Conservation (phyloP, 2,888 invertebrate genomes). For the Drosophila mimetica region DNA sequence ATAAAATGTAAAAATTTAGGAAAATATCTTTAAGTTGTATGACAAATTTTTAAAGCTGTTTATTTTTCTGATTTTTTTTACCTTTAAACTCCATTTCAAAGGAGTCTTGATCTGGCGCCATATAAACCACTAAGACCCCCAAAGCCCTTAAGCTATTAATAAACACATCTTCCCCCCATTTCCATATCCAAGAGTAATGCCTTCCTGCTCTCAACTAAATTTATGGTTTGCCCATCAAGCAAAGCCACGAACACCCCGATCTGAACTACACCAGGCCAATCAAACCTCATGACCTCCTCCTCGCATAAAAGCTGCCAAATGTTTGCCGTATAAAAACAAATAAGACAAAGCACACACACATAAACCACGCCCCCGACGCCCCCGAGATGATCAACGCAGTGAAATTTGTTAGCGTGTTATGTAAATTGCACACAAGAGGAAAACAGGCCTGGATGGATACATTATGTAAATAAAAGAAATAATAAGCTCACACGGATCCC, state of each 20-base stretch:
- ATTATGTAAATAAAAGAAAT: constrained; percentile 80
- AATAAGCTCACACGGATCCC: constrained; percentile 62
- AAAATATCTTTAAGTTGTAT: background rate
- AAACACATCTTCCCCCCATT: constrained; percentile 46
- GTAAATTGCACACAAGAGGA: constrained; percentile 72
- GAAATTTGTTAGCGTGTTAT: constrained; percentile 78
- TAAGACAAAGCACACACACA: constrained; percentile 66
- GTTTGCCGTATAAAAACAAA: constrained; percentile 59
- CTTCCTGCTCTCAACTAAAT: constrained; percentile 57
- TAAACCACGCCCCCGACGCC: constrained; percentile 60
- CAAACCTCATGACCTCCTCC: constrained; percentile 58
- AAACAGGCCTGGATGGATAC: constrained; percentile 42
- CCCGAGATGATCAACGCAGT: constrained; percentile 53
- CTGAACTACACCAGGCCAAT: constrained; percentile 67
- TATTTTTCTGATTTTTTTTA: background rate
- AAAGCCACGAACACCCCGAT: constrained; percentile 58
- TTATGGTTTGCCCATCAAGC: constrained; percentile 70
- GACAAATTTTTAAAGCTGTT: background rate
- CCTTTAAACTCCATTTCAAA: background rate
- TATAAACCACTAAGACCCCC: constrained; percentile 39
- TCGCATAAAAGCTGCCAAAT: constrained; percentile 35
- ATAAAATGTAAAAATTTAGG: too few relatives aligned
- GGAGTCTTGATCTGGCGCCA: constrained; percentile 5
- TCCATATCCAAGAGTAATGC: background rate
- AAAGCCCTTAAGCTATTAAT: constrained; percentile 69